Evolutionary conservation across 2,797 vertebrate species (phyloP).

Genomic region (Bradypodion pumilum): DNA sequence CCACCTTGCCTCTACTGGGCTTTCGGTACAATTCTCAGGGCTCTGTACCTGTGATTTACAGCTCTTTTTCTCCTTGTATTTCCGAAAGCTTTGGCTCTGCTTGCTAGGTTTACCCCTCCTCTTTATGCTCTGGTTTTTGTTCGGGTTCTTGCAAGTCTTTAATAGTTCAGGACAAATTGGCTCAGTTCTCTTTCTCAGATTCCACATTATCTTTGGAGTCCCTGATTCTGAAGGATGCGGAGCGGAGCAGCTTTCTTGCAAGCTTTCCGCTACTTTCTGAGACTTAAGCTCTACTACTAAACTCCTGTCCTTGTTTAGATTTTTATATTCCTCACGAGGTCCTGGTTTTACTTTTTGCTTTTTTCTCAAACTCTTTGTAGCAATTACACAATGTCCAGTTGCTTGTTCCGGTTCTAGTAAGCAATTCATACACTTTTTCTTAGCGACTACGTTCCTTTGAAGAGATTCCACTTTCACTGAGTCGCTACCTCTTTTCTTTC

Average conservation of each 20-base stretch:
- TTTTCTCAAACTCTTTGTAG: conserved; percentile 3
- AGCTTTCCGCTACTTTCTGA: not conserved
- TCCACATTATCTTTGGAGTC: not conserved
- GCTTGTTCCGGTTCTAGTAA: conserved; percentile 4
- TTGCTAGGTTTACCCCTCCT: not conserved
- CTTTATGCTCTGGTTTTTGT: not conserved
- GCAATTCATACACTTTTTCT: not conserved
- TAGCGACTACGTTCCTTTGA: not conserved
- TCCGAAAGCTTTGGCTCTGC: not conserved
- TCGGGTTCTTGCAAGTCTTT: not conserved
- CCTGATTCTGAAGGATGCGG: not conserved
- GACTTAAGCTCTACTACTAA: not conserved
- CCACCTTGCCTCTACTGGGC: not conserved
- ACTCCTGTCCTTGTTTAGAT: conserved; percentile 15
- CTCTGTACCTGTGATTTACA: not conserved
- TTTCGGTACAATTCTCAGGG: not conserved
- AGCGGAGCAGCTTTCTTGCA: not conserved
- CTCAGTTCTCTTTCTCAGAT: not conserved
- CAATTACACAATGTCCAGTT: not conserved
- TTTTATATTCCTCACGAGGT: not conserved
- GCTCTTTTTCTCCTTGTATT: not conserved
- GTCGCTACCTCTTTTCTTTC: not conserved
- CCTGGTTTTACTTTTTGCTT: not conserved
- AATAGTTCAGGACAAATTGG: not conserved
- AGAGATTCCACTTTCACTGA: not conserved